Conservation (phyloP, 1,140 invertebrate genomes). For the Papilio aristodemus region DNA sequence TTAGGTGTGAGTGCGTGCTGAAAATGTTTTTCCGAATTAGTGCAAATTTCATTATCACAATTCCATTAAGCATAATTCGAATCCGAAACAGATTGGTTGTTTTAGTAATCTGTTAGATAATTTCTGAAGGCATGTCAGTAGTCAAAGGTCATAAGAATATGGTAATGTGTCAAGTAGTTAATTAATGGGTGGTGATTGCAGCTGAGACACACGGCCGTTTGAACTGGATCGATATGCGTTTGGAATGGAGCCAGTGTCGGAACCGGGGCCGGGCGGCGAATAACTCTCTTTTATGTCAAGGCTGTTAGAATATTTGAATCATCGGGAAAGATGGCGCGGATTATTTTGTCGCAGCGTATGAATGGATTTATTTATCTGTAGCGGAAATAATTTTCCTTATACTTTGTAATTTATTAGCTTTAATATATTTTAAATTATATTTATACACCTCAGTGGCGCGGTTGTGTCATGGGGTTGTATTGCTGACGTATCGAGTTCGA, state of each 20-base stretch:
- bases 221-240: slow-evolving; percentile 30
- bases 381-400: slow-evolving; percentile 19
- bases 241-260: slow-evolving; percentile 29
- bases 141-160: neutral
- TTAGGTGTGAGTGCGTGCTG: too few species aligned
- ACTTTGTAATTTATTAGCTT: neutral
- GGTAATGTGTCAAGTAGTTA: neutral
- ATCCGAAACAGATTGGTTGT: too few species aligned
- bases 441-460: too few species aligned
- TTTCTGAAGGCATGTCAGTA: too few species aligned
- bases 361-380: neutral
- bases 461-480: too few species aligned
- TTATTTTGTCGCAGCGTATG: slow-evolving; percentile 25
- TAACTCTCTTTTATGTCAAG: slow-evolving; percentile 32
- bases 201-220: slow-evolving; percentile 11
- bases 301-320: slow-evolving; percentile 34
- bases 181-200: slow-evolving; percentile 27
- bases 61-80: too few species aligned
- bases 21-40: too few species aligned
- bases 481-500: too few species aligned
- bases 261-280: slow-evolving; percentile 5
- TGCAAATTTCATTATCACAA: neutral
- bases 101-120: too few species aligned
- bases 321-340: slow-evolving; percentile 31
- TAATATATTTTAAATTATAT: neutral